Evolutionary conservation across 2,113 vertebrate genomes (phyloP).

Genomic region (Mus musculus): DNA sequence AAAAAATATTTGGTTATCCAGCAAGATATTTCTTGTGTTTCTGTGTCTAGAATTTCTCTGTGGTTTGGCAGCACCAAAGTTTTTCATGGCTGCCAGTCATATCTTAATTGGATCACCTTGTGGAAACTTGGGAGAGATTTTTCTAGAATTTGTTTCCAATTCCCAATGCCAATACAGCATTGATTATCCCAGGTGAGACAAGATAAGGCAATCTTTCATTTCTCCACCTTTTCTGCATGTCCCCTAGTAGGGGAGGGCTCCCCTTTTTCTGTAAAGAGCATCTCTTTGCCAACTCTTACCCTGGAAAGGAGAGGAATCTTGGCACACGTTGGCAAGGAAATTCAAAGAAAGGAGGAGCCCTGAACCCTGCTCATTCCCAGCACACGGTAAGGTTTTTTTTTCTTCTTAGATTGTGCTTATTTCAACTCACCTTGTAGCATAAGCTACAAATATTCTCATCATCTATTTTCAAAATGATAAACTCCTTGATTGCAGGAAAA

Average conservation of each 20-base stretch:
- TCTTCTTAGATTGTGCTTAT: neutral
- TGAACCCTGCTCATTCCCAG: neutral
- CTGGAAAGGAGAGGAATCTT: neutral
- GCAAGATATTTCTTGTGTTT: conserved; percentile 67
- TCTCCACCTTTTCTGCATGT: neutral
- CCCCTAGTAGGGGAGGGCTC: neutral
- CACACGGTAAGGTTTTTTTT: neutral
- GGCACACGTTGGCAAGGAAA: neutral
- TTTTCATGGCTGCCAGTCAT: conserved; percentile 64
- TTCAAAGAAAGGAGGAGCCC: neutral
- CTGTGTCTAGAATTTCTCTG: conserved; percentile 70
- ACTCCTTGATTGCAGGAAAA: neutral
- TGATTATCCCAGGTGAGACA: conserved; percentile 56
- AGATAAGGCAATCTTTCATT: conserved; percentile 37
- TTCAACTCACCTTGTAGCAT: neutral
- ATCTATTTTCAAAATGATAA: conserved; percentile 10
- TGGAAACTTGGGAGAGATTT: conserved; percentile 63
- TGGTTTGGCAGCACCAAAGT: conserved; percentile 66
- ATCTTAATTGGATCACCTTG: conserved; percentile 75
- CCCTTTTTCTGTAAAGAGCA: conserved; percentile 24
- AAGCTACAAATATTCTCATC: neutral
- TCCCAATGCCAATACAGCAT: conserved; percentile 27
- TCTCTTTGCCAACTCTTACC: neutral
- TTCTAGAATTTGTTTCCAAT: conserved; percentile 71
- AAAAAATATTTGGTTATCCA: conserved; percentile 78